These are phyloP conservation scores for Dromaius novaehollandiae DNA, from an alignment of 2,113 vertebrate species.

Conservation along the genomic window DNA sequence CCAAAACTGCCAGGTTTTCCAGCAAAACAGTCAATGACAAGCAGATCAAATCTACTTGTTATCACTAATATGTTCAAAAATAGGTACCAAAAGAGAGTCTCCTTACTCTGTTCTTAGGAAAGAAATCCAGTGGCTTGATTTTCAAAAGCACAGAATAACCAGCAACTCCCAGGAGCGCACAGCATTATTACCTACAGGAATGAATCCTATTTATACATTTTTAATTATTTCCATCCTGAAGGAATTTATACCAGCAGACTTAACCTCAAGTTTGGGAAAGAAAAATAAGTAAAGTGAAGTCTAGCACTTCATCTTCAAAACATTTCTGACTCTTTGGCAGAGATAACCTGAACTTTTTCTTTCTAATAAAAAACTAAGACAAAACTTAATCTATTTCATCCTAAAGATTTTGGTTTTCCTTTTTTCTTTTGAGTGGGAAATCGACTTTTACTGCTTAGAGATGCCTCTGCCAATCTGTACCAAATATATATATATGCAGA, in stretches of 20 bases:
- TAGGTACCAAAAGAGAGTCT: neutral
- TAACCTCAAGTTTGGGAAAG: neutral
- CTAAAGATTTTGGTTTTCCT: neutral
- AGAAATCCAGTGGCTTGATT: neutral
- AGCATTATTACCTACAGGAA: neutral
- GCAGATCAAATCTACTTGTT: neutral
- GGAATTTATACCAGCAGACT: neutral
- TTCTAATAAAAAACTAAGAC: neutral
- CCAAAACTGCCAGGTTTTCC: neutral
- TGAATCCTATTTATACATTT: neutral
- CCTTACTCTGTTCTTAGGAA: rapidly evolving
- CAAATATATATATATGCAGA: neutral
- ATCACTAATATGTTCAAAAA: neutral
- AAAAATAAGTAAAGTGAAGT: neutral
- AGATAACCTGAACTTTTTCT: neutral
- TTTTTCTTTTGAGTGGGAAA: neutral
- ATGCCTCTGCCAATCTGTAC: neutral
- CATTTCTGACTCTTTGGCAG: neutral
- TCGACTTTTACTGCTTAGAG: neutral
- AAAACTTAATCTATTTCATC: neutral
- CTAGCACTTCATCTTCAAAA: neutral
- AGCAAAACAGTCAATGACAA: neutral
- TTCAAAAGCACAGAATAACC: neutral
- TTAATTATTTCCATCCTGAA: neutral
- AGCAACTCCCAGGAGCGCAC: neutral